Base-by-base conservation (phyloP, 2,888 invertebrate genomes). In the Drosophila tripunctata region DNA sequence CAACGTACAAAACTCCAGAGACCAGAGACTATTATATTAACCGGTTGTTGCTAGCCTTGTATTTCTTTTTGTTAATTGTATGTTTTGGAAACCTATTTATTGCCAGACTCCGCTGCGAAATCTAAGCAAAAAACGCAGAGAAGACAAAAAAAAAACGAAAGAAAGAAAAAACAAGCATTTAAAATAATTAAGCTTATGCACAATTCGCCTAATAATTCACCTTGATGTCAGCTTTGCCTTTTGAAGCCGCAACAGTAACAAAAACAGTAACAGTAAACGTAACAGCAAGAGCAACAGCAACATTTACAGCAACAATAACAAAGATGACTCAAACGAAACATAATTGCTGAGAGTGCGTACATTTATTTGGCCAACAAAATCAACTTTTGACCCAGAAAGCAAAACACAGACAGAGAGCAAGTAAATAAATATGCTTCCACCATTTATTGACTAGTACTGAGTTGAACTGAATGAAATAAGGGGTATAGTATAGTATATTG, bases 261-360 rank as follows among this genome's bases (percentile, higher is more conserved):
- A n/a, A n/a, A n/a, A n/a, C n/a, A n/a, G n/a, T n/a, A n/a, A n/a
- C n/a, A n/a, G n/a, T n/a, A n/a, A n/a, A n/a, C n/a, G n/a, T n/a
- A n/a, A n/a, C n/a, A n/a, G n/a, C n/a, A n/a, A n/a, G n/a, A n/a
- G n/a, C n/a, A n/a, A n/a, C n/a, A n/a, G n/a, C n/a, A n/a, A n/a
- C n/a, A n/a, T n/a, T n/a, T n/a, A n/a, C n/a, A n/a, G 31, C 41
- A 58, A 60, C 66, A 60, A 70, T 44, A 65, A 63, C 72, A 65
- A 43, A 78, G 64, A 82, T 78, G 77, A 82, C 80, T 82, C 66
- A 79, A 74, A 65, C 61, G 36, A 58, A 75, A 73, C 19, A 58
- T 73, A 74, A 78, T 76, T 82, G 77, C 79, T 54, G 64, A 64
- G 64, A 64, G 12, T 51, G 48, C 47, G 45, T 36, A 41, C 38